Conservation (phyloP, 2,797 vertebrate genomes). For the Sciurus vulgaris region DNA sequence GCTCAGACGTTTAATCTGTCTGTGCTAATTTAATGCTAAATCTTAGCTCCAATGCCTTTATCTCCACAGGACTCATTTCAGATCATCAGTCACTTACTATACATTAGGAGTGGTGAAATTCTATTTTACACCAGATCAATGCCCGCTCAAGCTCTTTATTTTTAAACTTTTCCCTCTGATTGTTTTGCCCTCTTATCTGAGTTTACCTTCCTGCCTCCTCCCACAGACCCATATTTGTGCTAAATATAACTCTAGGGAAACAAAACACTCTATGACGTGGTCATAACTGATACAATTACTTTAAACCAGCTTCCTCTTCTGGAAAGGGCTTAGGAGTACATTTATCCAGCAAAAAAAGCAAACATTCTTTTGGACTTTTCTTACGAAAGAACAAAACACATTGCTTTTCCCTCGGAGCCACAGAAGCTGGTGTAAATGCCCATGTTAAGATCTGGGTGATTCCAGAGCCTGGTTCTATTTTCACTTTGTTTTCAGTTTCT, state of each 20-base stretch:
- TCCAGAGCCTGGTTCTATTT: background rate
- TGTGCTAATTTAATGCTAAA: background rate
- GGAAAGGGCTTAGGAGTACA: background rate
- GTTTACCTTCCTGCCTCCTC: slow-evolving; percentile 55
- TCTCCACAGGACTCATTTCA: background rate
- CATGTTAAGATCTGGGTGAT: fast-evolving
- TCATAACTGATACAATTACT: slow-evolving; percentile 28
- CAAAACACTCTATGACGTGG: slow-evolving; percentile 22
- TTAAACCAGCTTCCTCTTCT: slow-evolving; percentile 42
- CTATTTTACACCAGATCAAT: background rate
- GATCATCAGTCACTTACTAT: background rate
- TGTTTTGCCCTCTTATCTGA: slow-evolving; percentile 6
- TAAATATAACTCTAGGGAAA: slow-evolving; percentile 61
- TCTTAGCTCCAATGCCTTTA: background rate
- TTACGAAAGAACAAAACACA: background rate
- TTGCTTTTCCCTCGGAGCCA: background rate
- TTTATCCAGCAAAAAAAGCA: slow-evolving; percentile 13
- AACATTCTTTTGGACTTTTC: slow-evolving; percentile 2
- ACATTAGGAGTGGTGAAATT: background rate
- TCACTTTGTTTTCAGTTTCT: slow-evolving; percentile 23
- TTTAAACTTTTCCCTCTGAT: background rate
- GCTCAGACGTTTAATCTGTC: slow-evolving; percentile 15
- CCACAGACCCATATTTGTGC: background rate
- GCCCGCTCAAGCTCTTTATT: background rate
- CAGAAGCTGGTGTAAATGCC: background rate